phyloP scores from a whole-genome alignment of 1,140 invertebrate species.

The Drosophila ananassae region DNA sequence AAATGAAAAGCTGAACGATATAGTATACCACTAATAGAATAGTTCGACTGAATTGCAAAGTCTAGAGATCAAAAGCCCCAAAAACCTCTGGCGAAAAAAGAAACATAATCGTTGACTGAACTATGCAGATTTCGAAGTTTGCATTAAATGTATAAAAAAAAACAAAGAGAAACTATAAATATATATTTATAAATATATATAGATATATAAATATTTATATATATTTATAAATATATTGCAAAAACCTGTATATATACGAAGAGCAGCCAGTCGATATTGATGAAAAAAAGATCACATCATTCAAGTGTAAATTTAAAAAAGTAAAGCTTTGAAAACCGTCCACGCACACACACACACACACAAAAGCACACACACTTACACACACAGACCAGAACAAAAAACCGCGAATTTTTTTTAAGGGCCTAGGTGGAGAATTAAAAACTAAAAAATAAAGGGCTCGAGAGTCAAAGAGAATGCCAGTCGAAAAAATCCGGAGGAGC shows the following conservation, averaged over 20 bases:
- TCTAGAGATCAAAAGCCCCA: not conserved
- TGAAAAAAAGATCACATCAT: conserved; percentile 45
- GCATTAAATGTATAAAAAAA: conserved; percentile 57
- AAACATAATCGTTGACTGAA: conserved; percentile 66
- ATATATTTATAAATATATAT: conserved; percentile 24
- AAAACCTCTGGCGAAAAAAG: conserved; percentile 3
- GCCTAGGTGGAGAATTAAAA: not conserved
- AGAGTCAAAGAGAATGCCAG: conserved; percentile 5
- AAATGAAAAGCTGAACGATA: conserved; percentile 22
- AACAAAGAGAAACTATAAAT: conserved; percentile 14
- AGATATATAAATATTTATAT: conserved; percentile 21
- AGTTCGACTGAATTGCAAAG: conserved; percentile 39
- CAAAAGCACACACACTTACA: conserved; percentile 30
- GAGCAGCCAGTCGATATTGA: conserved; percentile 26
- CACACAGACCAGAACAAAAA: not conserved
- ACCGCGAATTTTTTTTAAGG: not conserved
- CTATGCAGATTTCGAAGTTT: conserved; percentile 49
- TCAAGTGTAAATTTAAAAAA: conserved; percentile 64
- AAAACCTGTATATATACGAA: conserved; percentile 26
- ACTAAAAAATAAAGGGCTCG: not conserved
- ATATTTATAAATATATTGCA: conserved; percentile 25
- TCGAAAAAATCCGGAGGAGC: conserved; percentile 33
- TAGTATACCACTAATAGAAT: conserved; percentile 12
- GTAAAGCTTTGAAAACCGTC: conserved; percentile 81
- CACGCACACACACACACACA: conserved; percentile 67